phyloP scores from a whole-genome alignment of 2,888 invertebrate species.

The Agonopterix arenella region DNA sequence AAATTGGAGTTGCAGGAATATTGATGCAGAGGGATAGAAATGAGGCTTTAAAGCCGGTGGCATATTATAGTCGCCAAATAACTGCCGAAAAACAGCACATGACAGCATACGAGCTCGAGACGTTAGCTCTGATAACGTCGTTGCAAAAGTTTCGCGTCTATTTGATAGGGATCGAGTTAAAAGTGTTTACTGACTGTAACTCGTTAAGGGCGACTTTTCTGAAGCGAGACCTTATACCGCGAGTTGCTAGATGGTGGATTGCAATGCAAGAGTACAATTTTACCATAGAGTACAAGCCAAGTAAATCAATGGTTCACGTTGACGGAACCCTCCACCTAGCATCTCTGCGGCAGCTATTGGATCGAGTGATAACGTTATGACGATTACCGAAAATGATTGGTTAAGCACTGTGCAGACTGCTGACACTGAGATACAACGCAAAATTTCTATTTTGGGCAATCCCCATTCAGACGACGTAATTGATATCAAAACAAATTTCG shows the following conservation, averaged over 20 bases:
- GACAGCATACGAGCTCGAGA: slow-evolving; percentile 32
- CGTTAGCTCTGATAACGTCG: slow-evolving; percentile 31
- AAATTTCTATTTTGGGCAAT: slow-evolving; percentile 3
- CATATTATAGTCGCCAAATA: slow-evolving; percentile 27
- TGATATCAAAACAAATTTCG: slow-evolving; percentile 9
- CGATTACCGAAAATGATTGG: slow-evolving; percentile 6
- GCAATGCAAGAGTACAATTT: slow-evolving; percentile 26
- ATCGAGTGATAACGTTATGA: background rate
- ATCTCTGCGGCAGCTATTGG: background rate
- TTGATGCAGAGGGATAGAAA: slow-evolving; percentile 19
- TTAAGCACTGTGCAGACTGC: slow-evolving; percentile 5
- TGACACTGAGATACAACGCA: slow-evolving; percentile 4
- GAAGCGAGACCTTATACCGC: slow-evolving; percentile 20
- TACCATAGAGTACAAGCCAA: slow-evolving; percentile 19
- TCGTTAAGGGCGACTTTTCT: slow-evolving; percentile 15
- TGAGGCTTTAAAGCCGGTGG: slow-evolving; percentile 15
- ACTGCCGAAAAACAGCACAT: slow-evolving; percentile 26
- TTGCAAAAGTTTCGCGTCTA: slow-evolving; percentile 22
- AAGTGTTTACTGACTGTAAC: slow-evolving; percentile 13
- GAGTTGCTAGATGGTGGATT: slow-evolving; percentile 32
- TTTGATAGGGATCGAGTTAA: slow-evolving; percentile 10
- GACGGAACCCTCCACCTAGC: slow-evolving; percentile 19
- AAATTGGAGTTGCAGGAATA: slow-evolving; percentile 26
- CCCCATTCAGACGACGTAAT: slow-evolving; percentile 5
- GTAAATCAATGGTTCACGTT: slow-evolving; percentile 25